Evolutionary conservation across 2,113 vertebrate species (phyloP).

Genomic region (Petaurus breviceps): DNA sequence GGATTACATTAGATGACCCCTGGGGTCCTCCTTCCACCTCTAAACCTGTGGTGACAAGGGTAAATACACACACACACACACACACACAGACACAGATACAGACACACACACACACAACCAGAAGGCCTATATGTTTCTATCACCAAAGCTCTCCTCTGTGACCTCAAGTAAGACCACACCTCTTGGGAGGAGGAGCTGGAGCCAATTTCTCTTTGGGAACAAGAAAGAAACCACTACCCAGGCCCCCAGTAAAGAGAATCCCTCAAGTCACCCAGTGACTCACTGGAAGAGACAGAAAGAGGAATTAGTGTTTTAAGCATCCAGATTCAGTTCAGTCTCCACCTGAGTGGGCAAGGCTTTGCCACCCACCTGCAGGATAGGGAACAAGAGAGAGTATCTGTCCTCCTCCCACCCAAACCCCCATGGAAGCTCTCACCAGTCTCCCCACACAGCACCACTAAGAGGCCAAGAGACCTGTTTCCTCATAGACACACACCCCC

Average conservation of each 20-base stretch:
- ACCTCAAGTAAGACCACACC: neutral
- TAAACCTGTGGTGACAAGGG: neutral
- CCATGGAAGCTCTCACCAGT: neutral
- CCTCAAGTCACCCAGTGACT: neutral
- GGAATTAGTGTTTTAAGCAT: neutral
- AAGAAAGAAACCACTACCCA: neutral
- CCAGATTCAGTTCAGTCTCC: neutral
- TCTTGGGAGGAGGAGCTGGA: neutral
- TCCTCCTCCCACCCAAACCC: neutral
- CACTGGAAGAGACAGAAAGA: neutral
- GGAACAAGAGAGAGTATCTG: neutral
- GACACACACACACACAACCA: too few relatives aligned
- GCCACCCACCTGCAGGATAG: neutral
- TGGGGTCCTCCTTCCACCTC: neutral
- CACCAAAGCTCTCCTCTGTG: neutral
- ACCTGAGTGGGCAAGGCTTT: neutral
- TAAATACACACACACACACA: neutral
- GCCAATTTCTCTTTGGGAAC: neutral
- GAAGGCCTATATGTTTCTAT: neutral
- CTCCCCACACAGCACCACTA: neutral
- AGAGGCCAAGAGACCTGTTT: slow-evolving; percentile 19
- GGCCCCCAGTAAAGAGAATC: neutral
- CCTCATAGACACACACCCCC: slow-evolving; percentile 54
- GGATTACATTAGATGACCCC: neutral
- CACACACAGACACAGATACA: too few relatives aligned